Base-by-base conservation (phyloP, 2,113 vertebrate species). In the Nannospalax galili region DNA sequence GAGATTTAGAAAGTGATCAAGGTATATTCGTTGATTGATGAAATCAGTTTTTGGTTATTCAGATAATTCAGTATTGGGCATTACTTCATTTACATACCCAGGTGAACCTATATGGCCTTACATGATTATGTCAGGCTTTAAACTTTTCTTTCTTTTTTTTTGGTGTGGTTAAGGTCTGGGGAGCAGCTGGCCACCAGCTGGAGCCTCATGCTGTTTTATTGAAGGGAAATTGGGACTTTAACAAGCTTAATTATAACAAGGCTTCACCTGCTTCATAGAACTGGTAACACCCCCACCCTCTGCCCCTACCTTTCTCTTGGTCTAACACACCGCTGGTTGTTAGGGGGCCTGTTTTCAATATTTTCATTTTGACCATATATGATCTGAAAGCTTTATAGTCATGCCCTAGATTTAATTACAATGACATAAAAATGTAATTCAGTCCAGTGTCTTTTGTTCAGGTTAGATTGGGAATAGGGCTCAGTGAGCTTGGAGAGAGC, bases 141-240 rank as follows among this genome's bases (percentile, higher is more conserved):
- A 26, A 0, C 0, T 11, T 60, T 67, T 62, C 67, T 64, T 56
- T 32, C 35, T 58, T 67, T 48, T n/a, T 56, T 32, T 74, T 91
- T 84, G 60, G 37, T 65, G 6, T 95, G 90, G 62, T 64, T 82
- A 94, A 95, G 91, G 77, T 95, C 94, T 95, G 84, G n/a, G 60
- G 75, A 96, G 89, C 97, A 97, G 97, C 96, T 97, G 96, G 96
- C 79, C 86, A 75, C 95, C 96, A 97, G 94, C 95, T 97, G 97
- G 95, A 72, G 73, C 70, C 16, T 69, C n/a, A 11, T 69, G 84
- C 84, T 92, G 74, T 94, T 97, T 96, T 94, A 91, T 67, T 95
- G 93, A 96, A 95, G 91, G 89, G 52, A 81, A 89, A 95, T 87
- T 93, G 96, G 74, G 89, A 67, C 91, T 91, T 95, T 95, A 97